Conservation (phyloP, 2,113 vertebrate genomes). For the Columba janthina region DNA sequence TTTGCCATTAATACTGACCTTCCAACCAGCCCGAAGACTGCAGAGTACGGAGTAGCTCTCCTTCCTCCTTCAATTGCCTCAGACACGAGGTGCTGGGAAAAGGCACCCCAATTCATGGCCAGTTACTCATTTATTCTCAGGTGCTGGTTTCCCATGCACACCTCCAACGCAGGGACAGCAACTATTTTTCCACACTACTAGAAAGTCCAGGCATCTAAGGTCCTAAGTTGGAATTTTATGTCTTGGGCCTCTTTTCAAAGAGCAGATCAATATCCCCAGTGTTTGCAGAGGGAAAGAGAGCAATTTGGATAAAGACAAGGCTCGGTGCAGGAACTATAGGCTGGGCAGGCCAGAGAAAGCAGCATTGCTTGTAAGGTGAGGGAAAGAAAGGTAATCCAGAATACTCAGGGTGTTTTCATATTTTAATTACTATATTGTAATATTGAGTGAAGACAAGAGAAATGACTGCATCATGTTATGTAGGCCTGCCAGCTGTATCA, state of each 20-base stretch:
- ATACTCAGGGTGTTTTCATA: not conserved
- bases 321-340: not conserved
- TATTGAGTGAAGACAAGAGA: not conserved
- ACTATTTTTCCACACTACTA: not conserved
- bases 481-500: not conserved
- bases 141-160: not conserved
- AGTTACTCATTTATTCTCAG: not conserved
- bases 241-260: not conserved
- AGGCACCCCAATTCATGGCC: too few species aligned
- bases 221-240: not conserved
- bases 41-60: not conserved
- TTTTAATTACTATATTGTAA: not conserved
- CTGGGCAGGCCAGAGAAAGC: not conserved
- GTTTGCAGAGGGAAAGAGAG: not conserved
- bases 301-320: not conserved
- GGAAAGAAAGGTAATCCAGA: not conserved
- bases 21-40: too few species aligned
- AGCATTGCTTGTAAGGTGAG: not conserved
- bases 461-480: not conserved
- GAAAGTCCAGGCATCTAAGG: not conserved
- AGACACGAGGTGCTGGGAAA: accelerated
- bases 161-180: too few species aligned
- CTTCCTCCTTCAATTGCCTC: not conserved
- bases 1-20: not conserved
- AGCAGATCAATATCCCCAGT: not conserved